These are phyloP conservation scores for Tenthredo mesomela DNA, from an alignment of 2,888 invertebrate species.

Conservation along the genomic window DNA sequence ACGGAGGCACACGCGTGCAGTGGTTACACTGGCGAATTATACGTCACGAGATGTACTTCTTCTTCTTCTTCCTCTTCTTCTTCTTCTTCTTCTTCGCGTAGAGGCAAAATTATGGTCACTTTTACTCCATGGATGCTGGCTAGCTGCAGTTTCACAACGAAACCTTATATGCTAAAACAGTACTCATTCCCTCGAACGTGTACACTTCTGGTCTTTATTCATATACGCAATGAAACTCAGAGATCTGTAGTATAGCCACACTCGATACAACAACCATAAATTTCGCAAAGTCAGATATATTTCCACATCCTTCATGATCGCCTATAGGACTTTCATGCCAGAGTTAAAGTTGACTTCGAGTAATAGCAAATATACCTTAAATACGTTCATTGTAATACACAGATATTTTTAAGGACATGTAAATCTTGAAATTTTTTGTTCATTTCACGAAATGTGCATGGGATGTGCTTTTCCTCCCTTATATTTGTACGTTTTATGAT, in stretches of 20 bases:
- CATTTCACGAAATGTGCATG: no score
- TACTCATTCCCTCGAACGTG: slow-evolving; percentile 8
- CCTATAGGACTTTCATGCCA: not conserved
- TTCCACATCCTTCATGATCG: not conserved
- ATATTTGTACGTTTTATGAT: not conserved
- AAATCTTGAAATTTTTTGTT: no score
- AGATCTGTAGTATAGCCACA: not conserved
- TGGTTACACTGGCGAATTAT: slow-evolving; percentile 28
- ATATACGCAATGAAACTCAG: slow-evolving; percentile 1
- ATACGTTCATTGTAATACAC: no score
- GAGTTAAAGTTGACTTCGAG: no score
- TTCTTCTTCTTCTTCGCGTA: not conserved
- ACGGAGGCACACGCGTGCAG: slow-evolving; percentile 30
- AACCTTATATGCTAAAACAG: slow-evolving; percentile 36
- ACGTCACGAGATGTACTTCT: slow-evolving; percentile 22
- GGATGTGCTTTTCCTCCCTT: not conserved
- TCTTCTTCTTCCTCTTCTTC: not conserved
- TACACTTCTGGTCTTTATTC: not conserved
- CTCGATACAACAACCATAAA: not conserved
- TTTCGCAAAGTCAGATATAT: not conserved
- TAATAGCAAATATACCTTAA: no score
- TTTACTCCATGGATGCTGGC: not conserved
- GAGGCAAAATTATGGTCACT: not conserved
- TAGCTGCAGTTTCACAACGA: not conserved
- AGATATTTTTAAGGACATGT: not conserved